Evolutionary conservation across 1,140 invertebrate genomes (phyloP), one percentile per base, ranked within the genome.

Genomic region (Monomorium pharaonis): DNA sequence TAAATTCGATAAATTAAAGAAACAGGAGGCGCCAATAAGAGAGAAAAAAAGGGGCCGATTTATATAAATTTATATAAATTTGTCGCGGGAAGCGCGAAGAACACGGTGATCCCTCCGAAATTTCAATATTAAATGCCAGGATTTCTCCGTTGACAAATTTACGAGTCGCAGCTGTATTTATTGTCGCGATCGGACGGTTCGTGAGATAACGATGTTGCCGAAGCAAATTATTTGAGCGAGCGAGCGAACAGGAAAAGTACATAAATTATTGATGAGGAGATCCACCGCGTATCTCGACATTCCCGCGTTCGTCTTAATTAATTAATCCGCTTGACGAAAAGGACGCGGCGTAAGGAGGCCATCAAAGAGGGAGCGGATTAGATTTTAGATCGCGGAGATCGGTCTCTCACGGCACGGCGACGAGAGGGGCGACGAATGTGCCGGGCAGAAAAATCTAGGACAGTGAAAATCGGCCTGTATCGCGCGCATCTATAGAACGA

Each of bases 371-470:
- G 44, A 12, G 27, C 37, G 27, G 67, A 83, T 83, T 58, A 83
- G 78, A 47, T 74, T 83, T 47, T 56, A 81, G 77, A 70, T 72
- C 65, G 62, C 62, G 33, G 24, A 56, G 37, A 58, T 83, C 24
- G 42, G 24, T 83, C 42, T 72, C 67, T 37, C 58, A 37, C 49
- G 75, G 51, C 21, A 70, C 44, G n/a, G 49, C n/a, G 12, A 21
- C 24, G 51, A 62, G 67, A 60, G 65, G 51, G n/a, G 30, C 21
- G 74, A 85, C 67, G 54, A 76, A 80, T 51, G 62, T 67, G 58
- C 49, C 63, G 47, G 47, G 44, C 63, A 91, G 77, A 90, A 90
- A 90, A 92, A 91, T 90, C 88, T 89, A 91, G 88, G 86, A 88
- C 90, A 85, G 90, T 91, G 91, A 91, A 91, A 92, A 92, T 86